Conservation (phyloP, 2,113 vertebrate genomes). For the Epinephelus cyanopodus region DNA sequence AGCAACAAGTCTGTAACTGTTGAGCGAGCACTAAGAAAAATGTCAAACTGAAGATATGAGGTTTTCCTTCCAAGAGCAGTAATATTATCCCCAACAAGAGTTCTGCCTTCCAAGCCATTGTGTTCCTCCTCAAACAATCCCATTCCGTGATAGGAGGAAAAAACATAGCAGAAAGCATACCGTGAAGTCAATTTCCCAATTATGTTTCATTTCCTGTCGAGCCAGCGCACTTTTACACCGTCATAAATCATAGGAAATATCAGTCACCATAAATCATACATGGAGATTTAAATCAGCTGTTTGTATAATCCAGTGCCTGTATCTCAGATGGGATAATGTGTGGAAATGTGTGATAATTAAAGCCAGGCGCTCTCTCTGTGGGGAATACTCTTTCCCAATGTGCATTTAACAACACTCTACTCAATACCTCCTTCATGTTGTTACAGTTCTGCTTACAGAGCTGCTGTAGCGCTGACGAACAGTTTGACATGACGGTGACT, state of each 20-base stretch:
- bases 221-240: conserved; percentile 43
- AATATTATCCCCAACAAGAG: not conserved
- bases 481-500: not conserved
- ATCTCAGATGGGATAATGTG: conserved; percentile 72
- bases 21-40: not conserved
- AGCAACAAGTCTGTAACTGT: not conserved
- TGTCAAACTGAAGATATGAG: not conserved
- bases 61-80: not conserved
- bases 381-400: conserved; percentile 58
- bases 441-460: not conserved
- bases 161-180: conserved; percentile 38
- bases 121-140: conserved; percentile 45
- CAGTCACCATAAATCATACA: conserved; percentile 72
- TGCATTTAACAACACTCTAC: conserved; percentile 18
- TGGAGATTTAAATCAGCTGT: conserved; percentile 72
- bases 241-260: conserved; percentile 76
- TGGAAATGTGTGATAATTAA: conserved; percentile 76
- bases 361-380: conserved; percentile 59
- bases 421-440: not conserved
- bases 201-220: conserved; percentile 71
- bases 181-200: conserved; percentile 68
- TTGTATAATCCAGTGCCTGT: conserved; percentile 56
- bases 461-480: conserved; percentile 24
- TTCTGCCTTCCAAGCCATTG: not conserved
- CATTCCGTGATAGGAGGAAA: conserved; percentile 27